A percentile compares a stretch with the other conserved stretches of the same genome.
Conservation (phyloP, 35 echinoderm and acorn worm genomes). For the Lytechinus variegatus region DNA sequence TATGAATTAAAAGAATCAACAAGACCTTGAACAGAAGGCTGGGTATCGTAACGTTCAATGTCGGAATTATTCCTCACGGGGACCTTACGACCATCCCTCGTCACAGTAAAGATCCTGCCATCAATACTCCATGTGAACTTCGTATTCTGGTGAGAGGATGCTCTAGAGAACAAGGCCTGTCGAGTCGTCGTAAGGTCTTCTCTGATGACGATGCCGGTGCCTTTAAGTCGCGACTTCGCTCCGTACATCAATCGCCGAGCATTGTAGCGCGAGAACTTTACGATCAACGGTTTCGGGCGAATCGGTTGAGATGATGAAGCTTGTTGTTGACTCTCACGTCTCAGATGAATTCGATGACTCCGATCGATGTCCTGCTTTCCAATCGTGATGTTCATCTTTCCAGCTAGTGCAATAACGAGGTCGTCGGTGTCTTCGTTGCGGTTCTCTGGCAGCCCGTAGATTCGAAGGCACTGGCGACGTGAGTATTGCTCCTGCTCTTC, state of each 20-base stretch:
- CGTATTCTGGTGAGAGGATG: neutral
- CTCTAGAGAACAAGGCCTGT: conserved; percentile 24
- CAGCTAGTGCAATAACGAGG: neutral
- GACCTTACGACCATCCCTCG: too few relatives aligned
- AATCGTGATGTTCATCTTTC: neutral
- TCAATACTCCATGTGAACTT: too few relatives aligned
- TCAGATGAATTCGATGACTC: neutral
- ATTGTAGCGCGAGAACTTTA: neutral
- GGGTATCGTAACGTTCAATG: too few relatives aligned
- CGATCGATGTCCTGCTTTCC: conserved; percentile 20
- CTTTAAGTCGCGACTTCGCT: neutral
- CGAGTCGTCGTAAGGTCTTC: too few relatives aligned
- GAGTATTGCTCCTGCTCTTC: conserved; percentile 33
- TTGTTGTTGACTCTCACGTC: too few relatives aligned
- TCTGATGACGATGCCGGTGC: too few relatives aligned
- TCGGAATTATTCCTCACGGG: too few relatives aligned
- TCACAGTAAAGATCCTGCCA: too few relatives aligned
- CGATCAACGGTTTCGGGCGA: neutral
- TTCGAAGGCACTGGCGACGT: neutral
- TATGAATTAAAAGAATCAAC: too few relatives aligned
- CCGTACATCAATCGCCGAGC: neutral
- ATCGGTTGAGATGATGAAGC: too few relatives aligned
- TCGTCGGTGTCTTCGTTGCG: conserved; percentile 33
- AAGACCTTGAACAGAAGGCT: too few relatives aligned
- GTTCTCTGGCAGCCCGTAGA: conserved; percentile 25